phyloP scores from a whole-genome alignment of 1,140 invertebrate species.

The Drosophila lowei region DNA sequence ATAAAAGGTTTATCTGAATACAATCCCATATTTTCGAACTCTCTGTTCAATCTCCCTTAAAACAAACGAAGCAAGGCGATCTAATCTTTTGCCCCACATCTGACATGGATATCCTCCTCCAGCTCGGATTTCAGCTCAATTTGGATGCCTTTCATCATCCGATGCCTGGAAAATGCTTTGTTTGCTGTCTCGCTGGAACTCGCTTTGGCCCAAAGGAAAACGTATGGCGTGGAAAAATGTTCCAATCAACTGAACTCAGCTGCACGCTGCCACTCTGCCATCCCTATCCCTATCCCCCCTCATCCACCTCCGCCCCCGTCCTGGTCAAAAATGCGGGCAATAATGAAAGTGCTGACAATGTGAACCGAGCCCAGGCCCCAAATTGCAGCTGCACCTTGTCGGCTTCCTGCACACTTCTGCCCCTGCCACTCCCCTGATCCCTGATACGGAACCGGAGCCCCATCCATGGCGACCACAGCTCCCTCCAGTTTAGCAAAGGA shows the following conservation, averaged over 20 bases:
- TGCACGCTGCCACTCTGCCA: constrained; percentile 17
- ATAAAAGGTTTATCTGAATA: background rate
- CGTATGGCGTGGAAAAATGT: constrained; percentile 32
- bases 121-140: constrained; percentile 1
- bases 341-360: constrained; percentile 73
- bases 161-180: constrained; percentile 28
- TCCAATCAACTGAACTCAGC: constrained; percentile 52
- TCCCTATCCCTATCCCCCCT: background rate
- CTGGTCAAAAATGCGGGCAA: constrained; percentile 50
- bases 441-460: background rate
- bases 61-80: background rate
- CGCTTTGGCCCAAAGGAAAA: constrained; percentile 4
- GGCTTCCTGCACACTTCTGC: background rate
- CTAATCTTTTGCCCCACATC: no score
- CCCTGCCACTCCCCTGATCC: background rate
- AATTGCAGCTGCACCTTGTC: constrained; percentile 57
- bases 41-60: background rate
- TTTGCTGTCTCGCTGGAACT: constrained; percentile 26
- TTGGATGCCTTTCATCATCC: constrained; percentile 8
- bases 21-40: constrained; percentile 1
- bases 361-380: constrained; percentile 38
- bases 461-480: constrained; percentile 28
- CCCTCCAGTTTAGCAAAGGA: constrained; percentile 35
- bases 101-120: no score
- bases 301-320: background rate